phyloP scores from a whole-genome alignment of 2,797 vertebrate genomes.

The Melanotaenia pygmaea region DNA sequence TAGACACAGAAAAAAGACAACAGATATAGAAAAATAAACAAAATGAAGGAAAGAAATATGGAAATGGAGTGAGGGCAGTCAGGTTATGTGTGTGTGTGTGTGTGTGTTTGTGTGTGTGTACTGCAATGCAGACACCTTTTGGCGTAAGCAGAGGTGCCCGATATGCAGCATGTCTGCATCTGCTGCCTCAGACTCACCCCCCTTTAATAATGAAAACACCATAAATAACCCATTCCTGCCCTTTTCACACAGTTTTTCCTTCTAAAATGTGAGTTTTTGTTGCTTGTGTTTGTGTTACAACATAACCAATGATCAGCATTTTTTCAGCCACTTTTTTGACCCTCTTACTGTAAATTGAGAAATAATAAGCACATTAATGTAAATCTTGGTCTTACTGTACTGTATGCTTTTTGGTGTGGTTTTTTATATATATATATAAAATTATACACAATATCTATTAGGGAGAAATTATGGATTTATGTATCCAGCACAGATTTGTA shows the following conservation, averaged over 20 bases:
- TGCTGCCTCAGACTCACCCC: slow-evolving; percentile 16
- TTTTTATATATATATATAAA: too few species aligned
- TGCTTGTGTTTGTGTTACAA: neutral
- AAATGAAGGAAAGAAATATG: slow-evolving; percentile 18
- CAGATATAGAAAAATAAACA: neutral
- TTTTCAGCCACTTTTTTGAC: too few species aligned
- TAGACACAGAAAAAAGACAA: neutral
- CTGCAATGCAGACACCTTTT: slow-evolving; percentile 79
- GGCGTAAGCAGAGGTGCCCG: slow-evolving; percentile 55
- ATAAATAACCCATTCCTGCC: neutral
- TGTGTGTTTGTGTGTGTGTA: slow-evolving; percentile 3
- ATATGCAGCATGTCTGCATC: slow-evolving; percentile 39
- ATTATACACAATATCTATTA: too few species aligned
- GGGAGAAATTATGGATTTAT: neutral
- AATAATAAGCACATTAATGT: neutral
- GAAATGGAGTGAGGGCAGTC: slow-evolving; percentile 4
- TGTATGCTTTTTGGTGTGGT: neutral
- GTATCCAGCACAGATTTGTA: neutral
- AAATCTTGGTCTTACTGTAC: neutral
- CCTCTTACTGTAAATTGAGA: neutral
- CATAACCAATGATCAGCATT: neutral
- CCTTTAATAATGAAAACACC: slow-evolving; percentile 9
- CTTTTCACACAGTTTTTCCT: neutral
- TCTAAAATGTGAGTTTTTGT: neutral
- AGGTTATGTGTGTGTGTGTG: slow-evolving; percentile 20